Evolutionary conservation across 2,888 invertebrate genomes (phyloP), one percentile per base, ranked within the genome.

Genomic region (Meteorus colon): DNA sequence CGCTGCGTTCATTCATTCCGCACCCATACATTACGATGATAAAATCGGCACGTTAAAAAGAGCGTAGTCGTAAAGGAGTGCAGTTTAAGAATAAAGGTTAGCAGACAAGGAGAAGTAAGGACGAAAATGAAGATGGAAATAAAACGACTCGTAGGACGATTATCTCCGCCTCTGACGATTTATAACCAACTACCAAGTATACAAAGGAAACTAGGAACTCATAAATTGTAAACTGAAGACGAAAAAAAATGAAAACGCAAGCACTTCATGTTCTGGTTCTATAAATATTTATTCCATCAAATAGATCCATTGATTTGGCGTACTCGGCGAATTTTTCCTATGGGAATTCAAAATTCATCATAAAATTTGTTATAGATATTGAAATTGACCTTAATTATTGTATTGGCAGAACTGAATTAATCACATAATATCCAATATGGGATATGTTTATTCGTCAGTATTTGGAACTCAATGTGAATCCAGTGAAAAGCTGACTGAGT

Each of bases 161-260:
- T 80, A 81, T 80, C 80, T 74, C 74, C 77, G 75, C 74, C 76
- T 67, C 76, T 66, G 75, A 76, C 81, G 77, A 80, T 81, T 81
- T 81, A 81, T 81, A 79, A 77, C 70, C 73, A 55, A 73, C 75
- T 68, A 74, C 74, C 80, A 78, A 80, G 72, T 79, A 80, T 79
- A 79, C 79, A 78, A 79, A 79, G 77, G 80, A 78, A 80, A 55
- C 55, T 55, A 55, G 74, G 77, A 66, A 45, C 76, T 76, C 78
- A 80, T 81, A 81, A 81, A 81, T 80, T 79, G 65, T 55, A 27
- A 24, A 62, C 29, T 29, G 31, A 16, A 31, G 14, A 29, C 14
- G 4, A 62, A 62, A 29, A 62, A 62, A 62, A 14, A 62, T 24
- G 24, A 55, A 6, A 55, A 55, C 24, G 55, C 55, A 19, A 55